Evolutionary conservation across 2,797 vertebrate genomes (phyloP), one percentile per base, ranked within the genome.

Genomic region (Typhlichthys subterraneus): DNA sequence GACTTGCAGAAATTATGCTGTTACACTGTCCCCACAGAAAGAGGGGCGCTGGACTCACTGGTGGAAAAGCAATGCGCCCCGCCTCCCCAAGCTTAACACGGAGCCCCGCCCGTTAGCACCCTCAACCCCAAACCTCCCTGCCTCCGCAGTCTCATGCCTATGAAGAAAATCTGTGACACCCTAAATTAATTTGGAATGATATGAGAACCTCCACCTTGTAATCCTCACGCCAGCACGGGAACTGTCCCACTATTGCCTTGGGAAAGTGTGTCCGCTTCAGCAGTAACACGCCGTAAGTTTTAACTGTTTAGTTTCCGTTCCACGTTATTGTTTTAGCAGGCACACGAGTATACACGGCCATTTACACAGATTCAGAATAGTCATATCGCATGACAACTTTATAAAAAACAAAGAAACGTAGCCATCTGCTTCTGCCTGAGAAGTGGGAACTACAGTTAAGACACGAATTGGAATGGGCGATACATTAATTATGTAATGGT

Each of bases 221-320:
- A 73, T 83, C 75, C 66, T 85, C 85, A 83, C 67, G 87, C 86
- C 87, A 91, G 89, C 88, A 89, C 84, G 79, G 85, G 85, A 86
- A 84, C 85, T 80, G 87, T 90, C 84, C 89, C 87, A 90, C 89
- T 79, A 89, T 85, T 89, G 91, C 88, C 91, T 92, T 92, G 86
- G 87, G 89, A 54, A 58, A 88, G 86, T 82, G 80, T 80, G 77
- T 89, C 85, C 63, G 89, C 88, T 90, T 89, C 87, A 84, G 84
- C 85, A 77, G 76, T 82, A 82, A 76, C 75, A 77, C 83, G 82
- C 73, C 29, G 61, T 85, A 79, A 69, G 85, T 86, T 79, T 72
- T 66, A 72, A 85, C 79, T 85, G 72, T 84, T 76, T 14, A 1
- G 74, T 83, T 87, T 76, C 70, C 72, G 72, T 82, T 84, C 73